Conservation (phyloP, 2,888 invertebrate species). For the Drosophila pegasa region DNA sequence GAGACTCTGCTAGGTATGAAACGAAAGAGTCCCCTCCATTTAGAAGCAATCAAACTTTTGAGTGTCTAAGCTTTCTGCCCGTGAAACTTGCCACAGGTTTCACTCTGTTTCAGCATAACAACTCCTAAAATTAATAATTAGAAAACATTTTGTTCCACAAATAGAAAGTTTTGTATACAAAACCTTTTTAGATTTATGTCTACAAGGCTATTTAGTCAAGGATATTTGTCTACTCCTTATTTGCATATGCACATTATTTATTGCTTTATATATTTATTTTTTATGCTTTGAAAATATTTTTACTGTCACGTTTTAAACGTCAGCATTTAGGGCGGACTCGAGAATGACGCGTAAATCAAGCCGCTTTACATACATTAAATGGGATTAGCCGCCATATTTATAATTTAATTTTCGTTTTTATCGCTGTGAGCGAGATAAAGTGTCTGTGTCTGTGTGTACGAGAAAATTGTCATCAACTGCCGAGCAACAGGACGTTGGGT, state of each 20-base stretch:
- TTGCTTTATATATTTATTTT: neutral
- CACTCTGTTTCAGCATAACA: too few relatives aligned
- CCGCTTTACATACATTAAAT: slow-evolving; percentile 15
- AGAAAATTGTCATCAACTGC: slow-evolving; percentile 18
- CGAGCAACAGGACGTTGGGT: slow-evolving; percentile 30
- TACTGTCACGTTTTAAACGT: neutral
- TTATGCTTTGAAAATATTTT: slow-evolving; percentile 1
- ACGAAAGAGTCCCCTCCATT: neutral
- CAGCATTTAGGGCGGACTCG: neutral
- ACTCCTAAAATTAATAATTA: neutral
- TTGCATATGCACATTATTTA: slow-evolving; percentile 5
- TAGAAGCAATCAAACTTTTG: neutral
- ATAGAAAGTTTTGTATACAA: neutral
- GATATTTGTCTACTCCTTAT: too few relatives aligned
- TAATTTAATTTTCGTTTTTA: slow-evolving; percentile 15
- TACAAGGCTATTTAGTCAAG: neutral
- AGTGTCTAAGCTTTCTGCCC: neutral
- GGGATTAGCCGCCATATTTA: slow-evolving; percentile 14
- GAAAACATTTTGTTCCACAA: too few relatives aligned
- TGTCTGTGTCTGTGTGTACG: neutral
- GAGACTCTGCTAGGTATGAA: neutral
- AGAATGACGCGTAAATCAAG: slow-evolving; percentile 4
- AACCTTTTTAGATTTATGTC: neutral
- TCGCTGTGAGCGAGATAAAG: slow-evolving; percentile 4
- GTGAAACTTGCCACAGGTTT: too few relatives aligned